phyloP scores from a whole-genome alignment of 2,113 vertebrate species.

The Burhinus oedicnemus region DNA sequence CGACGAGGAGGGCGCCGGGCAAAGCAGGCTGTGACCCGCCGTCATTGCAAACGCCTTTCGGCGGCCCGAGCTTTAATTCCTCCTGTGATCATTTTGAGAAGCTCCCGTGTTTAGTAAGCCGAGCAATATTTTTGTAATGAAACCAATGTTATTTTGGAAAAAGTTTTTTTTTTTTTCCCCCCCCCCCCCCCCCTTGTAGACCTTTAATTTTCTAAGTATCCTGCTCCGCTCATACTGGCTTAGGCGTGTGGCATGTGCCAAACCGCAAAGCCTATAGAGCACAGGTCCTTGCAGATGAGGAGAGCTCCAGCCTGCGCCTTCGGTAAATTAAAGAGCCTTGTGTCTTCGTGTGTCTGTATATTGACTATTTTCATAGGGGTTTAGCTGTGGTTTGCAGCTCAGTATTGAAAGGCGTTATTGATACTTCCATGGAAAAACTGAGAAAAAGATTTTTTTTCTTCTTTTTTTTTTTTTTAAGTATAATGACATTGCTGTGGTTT shows the following conservation, averaged over 20 bases:
- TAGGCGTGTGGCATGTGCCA: background rate
- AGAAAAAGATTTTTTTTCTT: background rate
- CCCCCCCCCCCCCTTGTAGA: too few relatives aligned
- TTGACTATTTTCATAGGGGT: background rate
- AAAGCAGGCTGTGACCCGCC: slow-evolving; percentile 75
- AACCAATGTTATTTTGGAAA: background rate
- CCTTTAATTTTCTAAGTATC: background rate
- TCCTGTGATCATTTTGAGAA: background rate
- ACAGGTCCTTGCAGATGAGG: slow-evolving; percentile 21
- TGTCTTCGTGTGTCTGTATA: background rate
- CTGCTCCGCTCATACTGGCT: background rate
- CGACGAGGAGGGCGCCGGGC: slow-evolving; percentile 71
- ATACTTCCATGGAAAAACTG: background rate
- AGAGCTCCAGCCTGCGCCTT: background rate
- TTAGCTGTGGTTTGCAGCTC: slow-evolving; percentile 6
- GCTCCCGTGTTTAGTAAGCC: background rate
- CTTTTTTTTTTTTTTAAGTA: background rate
- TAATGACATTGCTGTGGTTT: background rate
- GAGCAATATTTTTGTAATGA: background rate
- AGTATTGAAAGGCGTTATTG: background rate
- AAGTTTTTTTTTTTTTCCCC: background rate
- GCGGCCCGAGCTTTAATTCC: slow-evolving; percentile 47
- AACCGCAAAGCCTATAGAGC: background rate
- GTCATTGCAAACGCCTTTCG: slow-evolving; percentile 76
- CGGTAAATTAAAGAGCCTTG: slow-evolving; percentile 9